Base-by-base conservation (phyloP, 2,797 vertebrate species). In the Trichosurus vulpecula region DNA sequence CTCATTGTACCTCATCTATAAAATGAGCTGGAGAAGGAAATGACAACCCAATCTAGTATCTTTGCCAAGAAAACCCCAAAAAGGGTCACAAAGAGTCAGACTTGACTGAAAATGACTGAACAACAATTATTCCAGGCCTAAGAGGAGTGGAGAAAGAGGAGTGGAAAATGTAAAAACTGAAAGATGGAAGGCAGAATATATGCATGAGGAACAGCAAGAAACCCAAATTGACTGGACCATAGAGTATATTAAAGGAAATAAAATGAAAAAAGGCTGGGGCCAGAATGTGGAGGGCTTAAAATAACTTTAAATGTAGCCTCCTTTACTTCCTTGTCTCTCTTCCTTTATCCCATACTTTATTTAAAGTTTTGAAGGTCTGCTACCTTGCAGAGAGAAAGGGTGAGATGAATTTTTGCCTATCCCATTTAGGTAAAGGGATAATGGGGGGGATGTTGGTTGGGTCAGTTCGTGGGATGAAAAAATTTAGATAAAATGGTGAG, bases 351-450 rank as follows among this genome's bases (percentile, higher is more conserved):
- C 35, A 55, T 53, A 81, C 55, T 91, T 90, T 52, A 30, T 91
- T 90, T 52, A 30, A 61, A 95, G 92, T 61, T 93, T 93, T 93
- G 94, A 94, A 97, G 96, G 91, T 95, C 87, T 74, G 91, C 93
- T 29, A 16, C 61, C 31, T 57, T 3, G 0, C 30, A 11, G 16
- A 52, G 22, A 94, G 91, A 55, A 54, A 92, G 92, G 11, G 29
- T 81, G 57, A 91, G 54, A 96, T 95, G 94, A 90, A 52, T 51
- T 54, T 47, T 25, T 57, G 52, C n/a, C 19, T 41, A 81, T 74
- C 57, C 58, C 90, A 89, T 91, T 90, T 91, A 92, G 53, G 35
- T 25, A 90, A 95, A 92, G 90, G 56, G 61, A 94, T 27, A 47
- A 95, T 81, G 61, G 90, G 13, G 13, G 96, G 94, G n/a, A 93